These are phyloP conservation scores for Eupsilia transversa DNA, from an alignment of 2,888 invertebrate genomes.

Conservation along the genomic window DNA sequence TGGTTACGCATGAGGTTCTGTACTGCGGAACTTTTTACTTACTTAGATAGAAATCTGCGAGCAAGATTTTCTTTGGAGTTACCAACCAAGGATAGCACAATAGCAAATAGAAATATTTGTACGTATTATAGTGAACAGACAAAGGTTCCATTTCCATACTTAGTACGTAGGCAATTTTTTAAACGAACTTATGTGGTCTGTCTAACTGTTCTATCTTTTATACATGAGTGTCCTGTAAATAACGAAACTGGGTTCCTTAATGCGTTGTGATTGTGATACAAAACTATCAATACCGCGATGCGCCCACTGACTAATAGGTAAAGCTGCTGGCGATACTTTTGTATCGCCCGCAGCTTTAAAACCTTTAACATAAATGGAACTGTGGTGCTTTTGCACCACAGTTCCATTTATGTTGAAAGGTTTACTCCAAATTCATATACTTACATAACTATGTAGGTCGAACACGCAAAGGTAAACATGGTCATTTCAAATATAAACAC, in stretches of 20 bases:
- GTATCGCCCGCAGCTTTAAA: too few species aligned
- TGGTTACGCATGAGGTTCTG: constrained; percentile 12
- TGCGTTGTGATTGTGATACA: background rate
- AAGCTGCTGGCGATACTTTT: constrained; percentile 6
- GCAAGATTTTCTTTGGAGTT: background rate
- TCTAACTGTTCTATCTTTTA: background rate
- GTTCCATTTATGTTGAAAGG: background rate
- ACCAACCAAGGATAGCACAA: background rate
- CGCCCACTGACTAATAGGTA: background rate
- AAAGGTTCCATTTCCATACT: background rate
- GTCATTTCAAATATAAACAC: background rate
- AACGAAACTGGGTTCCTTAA: background rate
- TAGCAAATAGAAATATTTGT: background rate
- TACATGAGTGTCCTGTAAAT: background rate
- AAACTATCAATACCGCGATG: background rate
- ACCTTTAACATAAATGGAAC: background rate
- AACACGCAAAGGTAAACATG: background rate
- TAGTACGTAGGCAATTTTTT: background rate
- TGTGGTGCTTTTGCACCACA: background rate
- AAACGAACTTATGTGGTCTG: background rate
- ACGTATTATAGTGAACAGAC: background rate
- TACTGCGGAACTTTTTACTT: background rate
- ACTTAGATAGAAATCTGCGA: background rate
- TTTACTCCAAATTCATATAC: background rate
- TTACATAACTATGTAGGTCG: background rate